Conservation (phyloP, 2,888 invertebrate genomes). For the Periphyllus acericola region DNA sequence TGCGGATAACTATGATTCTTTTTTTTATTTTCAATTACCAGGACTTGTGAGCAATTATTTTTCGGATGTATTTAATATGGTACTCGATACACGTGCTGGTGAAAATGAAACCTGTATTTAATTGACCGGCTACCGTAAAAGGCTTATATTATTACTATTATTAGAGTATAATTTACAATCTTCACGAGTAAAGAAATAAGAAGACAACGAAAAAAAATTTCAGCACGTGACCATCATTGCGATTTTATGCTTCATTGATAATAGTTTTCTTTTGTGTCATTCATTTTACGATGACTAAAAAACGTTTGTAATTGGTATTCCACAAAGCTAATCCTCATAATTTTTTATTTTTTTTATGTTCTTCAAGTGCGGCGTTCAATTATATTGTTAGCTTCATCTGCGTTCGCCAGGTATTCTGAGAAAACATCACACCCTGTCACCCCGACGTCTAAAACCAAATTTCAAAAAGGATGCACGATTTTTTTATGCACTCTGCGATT, state of each 20-base stretch:
- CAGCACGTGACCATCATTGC: conserved; percentile 55
- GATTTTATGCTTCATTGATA: conserved; percentile 51
- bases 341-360: conserved; percentile 6
- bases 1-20: neutral
- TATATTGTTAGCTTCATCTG: conserved; percentile 18
- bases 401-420: conserved; percentile 2
- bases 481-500: neutral
- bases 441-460: neutral
- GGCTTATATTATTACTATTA: conserved; percentile 35
- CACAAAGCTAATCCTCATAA: neutral
- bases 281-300: conserved; percentile 45
- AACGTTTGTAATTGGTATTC: conserved; percentile 46
- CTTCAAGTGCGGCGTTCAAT: conserved; percentile 11
- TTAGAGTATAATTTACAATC: conserved; percentile 24
- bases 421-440: conserved; percentile 24
- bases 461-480: neutral
- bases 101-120: conserved; percentile 58
- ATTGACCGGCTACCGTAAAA: conserved; percentile 52
- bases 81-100: conserved; percentile 40
- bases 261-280: conserved; percentile 56
- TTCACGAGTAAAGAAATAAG: neutral
- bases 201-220: conserved; percentile 29
- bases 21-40: neutral
- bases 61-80: conserved; percentile 26
- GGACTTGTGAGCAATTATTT: neutral